Base-by-base conservation (phyloP, 2,797 vertebrate genomes). In the Aldrovandia affinis region DNA sequence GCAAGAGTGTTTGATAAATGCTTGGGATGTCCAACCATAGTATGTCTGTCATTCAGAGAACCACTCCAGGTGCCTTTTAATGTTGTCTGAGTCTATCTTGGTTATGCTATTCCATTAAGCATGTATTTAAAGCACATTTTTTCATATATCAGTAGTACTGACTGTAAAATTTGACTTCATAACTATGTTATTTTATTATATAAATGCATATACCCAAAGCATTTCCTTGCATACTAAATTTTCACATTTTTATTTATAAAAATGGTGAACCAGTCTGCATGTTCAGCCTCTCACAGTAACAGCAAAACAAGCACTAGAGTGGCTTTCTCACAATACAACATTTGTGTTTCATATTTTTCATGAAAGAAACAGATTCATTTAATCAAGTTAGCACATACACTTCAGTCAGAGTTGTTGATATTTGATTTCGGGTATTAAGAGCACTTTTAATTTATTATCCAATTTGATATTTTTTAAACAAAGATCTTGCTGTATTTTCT, bases 301-400 rank as follows among this genome's bases (percentile, higher is more conserved):
- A 82, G 39, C 78, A 52, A 81, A 82, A 78, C 68, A 85, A 59
- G 73, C 42, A 10, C 15, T 50, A 54, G 7, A 52, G 15, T 68
- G 55, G 73, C 30, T 82, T 47, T 83, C 61, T 73, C 80, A 70
- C 79, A 61, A 50, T 28, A 52, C 59, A 73, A 73, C 28, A 36
- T 2, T 20, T 73, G 68, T 73, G 33, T 73, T 39, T 73, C 68
- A 81, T 83, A 14, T 87, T 86, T 83, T 75, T 54, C 70, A 47
- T 82, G 59, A 47, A 59, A 65, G 44, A 83, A 84, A 79, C 50
- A 70, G 44, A 73, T 63, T 80, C 25, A 47, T 57, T 57, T 73
- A 22, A 42, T 82, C 63, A 57, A 82, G 82, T 75, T 68, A 83
- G 86, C 79, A 78, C 79, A 73, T 79, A 88, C 54, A 80, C 68